These are phyloP conservation scores for Lanius ludovicianus DNA, from an alignment of 2,113 vertebrate genomes.

Conservation along the genomic window DNA sequence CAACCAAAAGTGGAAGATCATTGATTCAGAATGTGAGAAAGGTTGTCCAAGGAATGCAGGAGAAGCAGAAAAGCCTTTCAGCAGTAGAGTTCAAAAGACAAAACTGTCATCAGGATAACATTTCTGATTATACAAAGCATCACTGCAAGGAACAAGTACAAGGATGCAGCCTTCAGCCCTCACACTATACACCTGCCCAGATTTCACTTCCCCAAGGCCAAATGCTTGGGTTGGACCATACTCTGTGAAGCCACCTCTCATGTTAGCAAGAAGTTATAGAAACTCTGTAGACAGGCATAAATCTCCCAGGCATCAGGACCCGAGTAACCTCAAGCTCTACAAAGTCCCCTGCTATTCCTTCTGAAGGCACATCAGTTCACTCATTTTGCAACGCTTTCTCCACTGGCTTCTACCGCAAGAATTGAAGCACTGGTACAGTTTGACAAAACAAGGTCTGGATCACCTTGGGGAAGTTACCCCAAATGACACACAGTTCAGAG, in stretches of 20 bases:
- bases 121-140: background rate
- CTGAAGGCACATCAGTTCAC: background rate
- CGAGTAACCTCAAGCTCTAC: background rate
- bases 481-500: background rate
- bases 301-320: background rate
- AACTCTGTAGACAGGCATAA: background rate
- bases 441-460: background rate
- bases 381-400: background rate
- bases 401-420: background rate
- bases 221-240: rapidly evolving
- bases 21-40: background rate
- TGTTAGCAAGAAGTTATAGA: background rate
- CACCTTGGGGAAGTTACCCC: background rate
- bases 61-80: background rate
- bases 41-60: background rate
- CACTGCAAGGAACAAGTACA: background rate
- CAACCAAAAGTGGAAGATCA: background rate
- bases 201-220: background rate
- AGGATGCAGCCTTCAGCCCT: background rate
- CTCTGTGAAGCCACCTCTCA: background rate
- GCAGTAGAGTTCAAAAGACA: background rate
- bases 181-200: background rate
- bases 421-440: conserved; percentile 8
- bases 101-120: background rate
- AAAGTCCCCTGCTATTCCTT: background rate